Evolutionary conservation across 2,113 vertebrate species (phyloP).

Genomic region (Lamprotornis superbus): DNA sequence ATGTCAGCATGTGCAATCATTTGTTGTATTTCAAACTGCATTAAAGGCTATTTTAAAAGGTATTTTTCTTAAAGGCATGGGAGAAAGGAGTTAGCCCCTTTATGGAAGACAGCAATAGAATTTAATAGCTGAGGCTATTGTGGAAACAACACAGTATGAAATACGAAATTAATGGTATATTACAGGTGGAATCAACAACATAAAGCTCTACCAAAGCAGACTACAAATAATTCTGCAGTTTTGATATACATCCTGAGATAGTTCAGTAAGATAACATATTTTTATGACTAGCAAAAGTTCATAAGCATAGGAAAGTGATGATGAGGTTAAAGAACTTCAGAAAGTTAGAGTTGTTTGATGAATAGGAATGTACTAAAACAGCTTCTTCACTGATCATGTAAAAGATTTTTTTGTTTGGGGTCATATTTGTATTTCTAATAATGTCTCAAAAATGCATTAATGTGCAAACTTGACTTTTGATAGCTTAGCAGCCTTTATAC

Average conservation of each 20-base stretch:
- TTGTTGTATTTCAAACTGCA: background rate
- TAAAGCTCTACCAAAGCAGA: background rate
- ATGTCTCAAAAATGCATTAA: background rate
- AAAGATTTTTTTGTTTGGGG: background rate
- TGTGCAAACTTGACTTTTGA: background rate
- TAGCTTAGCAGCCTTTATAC: background rate
- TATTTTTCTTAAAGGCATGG: background rate
- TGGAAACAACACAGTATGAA: background rate
- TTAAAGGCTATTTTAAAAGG: background rate
- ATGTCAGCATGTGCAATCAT: background rate
- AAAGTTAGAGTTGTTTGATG: background rate
- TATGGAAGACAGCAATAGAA: background rate
- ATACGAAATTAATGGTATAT: background rate
- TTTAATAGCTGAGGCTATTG: background rate
- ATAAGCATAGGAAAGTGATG: background rate
- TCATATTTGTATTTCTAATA: background rate
- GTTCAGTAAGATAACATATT: background rate
- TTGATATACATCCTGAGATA: background rate
- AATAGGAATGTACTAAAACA: background rate
- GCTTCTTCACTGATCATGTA: background rate
- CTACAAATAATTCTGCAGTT: background rate
- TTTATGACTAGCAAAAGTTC: background rate
- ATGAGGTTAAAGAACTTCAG: background rate
- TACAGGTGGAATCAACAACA: background rate
- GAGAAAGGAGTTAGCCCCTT: background rate